Evolutionary conservation across 2,888 invertebrate species (phyloP).

Genomic region (Lasioglossum figueresi): DNA sequence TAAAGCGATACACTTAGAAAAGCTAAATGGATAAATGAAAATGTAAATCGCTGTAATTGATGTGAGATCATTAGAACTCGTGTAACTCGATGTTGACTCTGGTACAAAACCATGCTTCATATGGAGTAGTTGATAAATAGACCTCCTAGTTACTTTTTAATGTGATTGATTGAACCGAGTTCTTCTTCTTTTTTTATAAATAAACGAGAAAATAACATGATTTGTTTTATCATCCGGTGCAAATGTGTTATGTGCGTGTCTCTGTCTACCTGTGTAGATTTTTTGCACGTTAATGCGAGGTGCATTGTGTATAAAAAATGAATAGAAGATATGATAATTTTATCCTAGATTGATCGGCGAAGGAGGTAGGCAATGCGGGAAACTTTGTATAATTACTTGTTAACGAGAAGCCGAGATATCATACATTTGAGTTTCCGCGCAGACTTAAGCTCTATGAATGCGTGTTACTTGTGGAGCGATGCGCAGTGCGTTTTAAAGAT

Average conservation of each 20-base stretch:
- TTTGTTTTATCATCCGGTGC: slow-evolving; percentile 34
- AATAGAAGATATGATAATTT: slow-evolving; percentile 41
- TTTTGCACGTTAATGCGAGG: slow-evolving; percentile 40
- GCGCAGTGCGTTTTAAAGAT: slow-evolving; percentile 75
- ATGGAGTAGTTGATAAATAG: slow-evolving; percentile 24
- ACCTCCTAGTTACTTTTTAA: slow-evolving; percentile 42
- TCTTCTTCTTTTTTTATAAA: slow-evolving; percentile 6
- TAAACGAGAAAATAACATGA: slow-evolving; percentile 14
- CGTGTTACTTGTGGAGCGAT: slow-evolving; percentile 63
- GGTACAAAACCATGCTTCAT: slow-evolving; percentile 60
- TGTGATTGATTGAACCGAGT: slow-evolving; percentile 15
- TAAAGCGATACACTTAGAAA: slow-evolving; percentile 14
- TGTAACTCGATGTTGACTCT: slow-evolving; percentile 59
- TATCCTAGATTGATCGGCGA: slow-evolving; percentile 48
- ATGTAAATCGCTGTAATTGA: slow-evolving; percentile 26
- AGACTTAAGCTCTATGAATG: slow-evolving; percentile 61
- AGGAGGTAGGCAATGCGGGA: slow-evolving; percentile 34
- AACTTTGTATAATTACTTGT: slow-evolving; percentile 74
- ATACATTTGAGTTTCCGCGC: slow-evolving; percentile 66
- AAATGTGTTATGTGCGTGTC: slow-evolving; percentile 57
- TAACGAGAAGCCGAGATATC: slow-evolving; percentile 38
- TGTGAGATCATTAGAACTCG: slow-evolving; percentile 42
- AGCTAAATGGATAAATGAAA: not conserved
- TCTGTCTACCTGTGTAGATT: slow-evolving; percentile 45
- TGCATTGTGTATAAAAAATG: slow-evolving; percentile 49